Evolutionary conservation across 1,140 invertebrate genomes (phyloP).

Genomic region (Rhynchophorus ferrugineus): DNA sequence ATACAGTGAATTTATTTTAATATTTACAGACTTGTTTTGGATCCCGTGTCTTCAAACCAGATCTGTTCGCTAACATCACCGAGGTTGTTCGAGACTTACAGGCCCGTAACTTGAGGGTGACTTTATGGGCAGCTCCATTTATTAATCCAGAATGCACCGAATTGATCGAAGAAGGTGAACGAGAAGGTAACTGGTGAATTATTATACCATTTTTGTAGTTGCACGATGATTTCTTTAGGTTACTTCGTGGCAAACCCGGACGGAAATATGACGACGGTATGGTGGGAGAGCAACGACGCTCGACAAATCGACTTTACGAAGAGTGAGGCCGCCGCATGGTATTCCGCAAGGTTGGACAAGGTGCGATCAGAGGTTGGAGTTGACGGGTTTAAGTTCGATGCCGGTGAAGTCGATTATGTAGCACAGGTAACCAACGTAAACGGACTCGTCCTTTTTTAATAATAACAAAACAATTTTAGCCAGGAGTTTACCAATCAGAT

Average conservation of each 20-base stretch:
- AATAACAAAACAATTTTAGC: slow-evolving; percentile 12
- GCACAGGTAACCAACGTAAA: slow-evolving; percentile 2
- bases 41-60: slow-evolving; percentile 60
- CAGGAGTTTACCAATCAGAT: slow-evolving; percentile 15
- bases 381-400: slow-evolving; percentile 89
- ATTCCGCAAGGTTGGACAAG: slow-evolving; percentile 50
- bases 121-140: slow-evolving; percentile 87
- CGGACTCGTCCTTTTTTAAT: not conserved
- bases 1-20: too few relatives aligned
- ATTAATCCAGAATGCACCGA: slow-evolving; percentile 67
- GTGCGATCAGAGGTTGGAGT: slow-evolving; percentile 59
- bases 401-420: slow-evolving; percentile 66
- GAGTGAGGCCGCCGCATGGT: slow-evolving; percentile 65
- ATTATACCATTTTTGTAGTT: not conserved
- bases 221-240: slow-evolving; percentile 28
- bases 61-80: slow-evolving; percentile 67
- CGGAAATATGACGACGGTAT: slow-evolving; percentile 53
- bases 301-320: slow-evolving; percentile 76
- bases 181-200: slow-evolving; percentile 37
- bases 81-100: slow-evolving; percentile 51
- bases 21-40: slow-evolving; percentile 60
- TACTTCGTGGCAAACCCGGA: slow-evolving; percentile 52
- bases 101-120: slow-evolving; percentile 59
- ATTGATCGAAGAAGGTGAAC: slow-evolving; percentile 49
- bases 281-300: slow-evolving; percentile 74